Conservation (phyloP, 2,113 vertebrate genomes). For the Eulacestoma nigropectus region DNA sequence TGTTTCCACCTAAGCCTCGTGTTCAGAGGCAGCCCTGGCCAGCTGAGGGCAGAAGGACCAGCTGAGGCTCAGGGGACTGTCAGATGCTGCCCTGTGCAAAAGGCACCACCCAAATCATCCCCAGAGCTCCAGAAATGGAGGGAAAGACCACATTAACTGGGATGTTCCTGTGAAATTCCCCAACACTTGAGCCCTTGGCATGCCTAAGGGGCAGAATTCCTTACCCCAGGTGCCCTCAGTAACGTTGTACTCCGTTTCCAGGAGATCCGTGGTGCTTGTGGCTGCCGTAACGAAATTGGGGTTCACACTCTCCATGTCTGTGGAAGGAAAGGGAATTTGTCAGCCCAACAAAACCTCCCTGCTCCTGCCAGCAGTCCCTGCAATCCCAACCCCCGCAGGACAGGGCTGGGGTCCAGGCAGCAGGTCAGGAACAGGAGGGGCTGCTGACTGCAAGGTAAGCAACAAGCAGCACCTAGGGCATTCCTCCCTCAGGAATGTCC, state of each 20-base stretch:
- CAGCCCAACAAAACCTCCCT: neutral
- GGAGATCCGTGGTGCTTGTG: slow-evolving; percentile 45
- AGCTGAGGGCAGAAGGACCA: neutral
- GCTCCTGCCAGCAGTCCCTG: neutral
- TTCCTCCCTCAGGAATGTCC: neutral
- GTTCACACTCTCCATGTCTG: slow-evolving; percentile 67
- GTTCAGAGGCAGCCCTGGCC: neutral
- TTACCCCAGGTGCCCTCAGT: slow-evolving; percentile 64
- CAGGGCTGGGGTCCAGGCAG: neutral
- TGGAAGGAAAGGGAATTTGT: neutral
- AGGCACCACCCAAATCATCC: neutral
- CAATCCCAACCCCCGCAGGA: neutral
- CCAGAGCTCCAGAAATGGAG: neutral
- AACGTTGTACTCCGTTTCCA: neutral
- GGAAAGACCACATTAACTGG: accelerated
- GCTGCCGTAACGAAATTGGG: slow-evolving; percentile 21
- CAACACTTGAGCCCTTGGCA: neutral
- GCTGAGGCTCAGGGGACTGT: neutral
- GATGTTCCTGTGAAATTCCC: neutral
- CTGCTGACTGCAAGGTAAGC: neutral
- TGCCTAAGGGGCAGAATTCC: neutral
- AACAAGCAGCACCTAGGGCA: neutral
- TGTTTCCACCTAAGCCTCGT: neutral
- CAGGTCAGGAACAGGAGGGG: neutral
- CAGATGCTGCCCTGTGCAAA: neutral